Evolutionary conservation across 2,797 vertebrate genomes (phyloP), one percentile per base, ranked within the genome.

Genomic region (Hypotaenidia okinawae): DNA sequence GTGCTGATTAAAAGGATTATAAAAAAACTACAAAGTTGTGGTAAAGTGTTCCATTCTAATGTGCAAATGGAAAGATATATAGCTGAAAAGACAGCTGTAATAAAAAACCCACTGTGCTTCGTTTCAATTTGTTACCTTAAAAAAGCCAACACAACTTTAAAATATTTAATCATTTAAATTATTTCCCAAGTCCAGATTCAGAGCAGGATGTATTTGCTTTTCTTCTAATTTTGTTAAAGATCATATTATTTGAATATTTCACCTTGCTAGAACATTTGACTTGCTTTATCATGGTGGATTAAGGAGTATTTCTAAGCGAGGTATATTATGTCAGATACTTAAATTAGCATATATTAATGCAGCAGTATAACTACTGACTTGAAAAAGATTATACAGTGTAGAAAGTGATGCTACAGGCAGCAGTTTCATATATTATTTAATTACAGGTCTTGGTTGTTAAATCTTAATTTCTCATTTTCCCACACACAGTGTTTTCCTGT

Each of bases 1-100:
- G 28, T 54, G 67, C 70, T 62, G 83, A 77, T 95, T 93, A 83
- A 94, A 96, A 91, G 70, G 77, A 87, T 87, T 90, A 80, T 89
- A 72, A 89, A 90, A 90, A 95, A 84, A 73, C 63, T 84, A 63
- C 77, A 47, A 82, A 91, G 61, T 58, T 58, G 21, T 83, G 49
- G 57, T 67, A 94, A 93, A 79, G 54, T 64, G 33, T 72, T 89
- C 61, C 63, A 70, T 84, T 93, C 61, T 93, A 86, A 84, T 49
- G 73, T 54, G 43, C 32, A 91, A 96, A 67, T 88, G 67, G 80
- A 78, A 94, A 93, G 59, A 88, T 93, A 93, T 87, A 90, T 25
- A 80, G 68, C 67, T 89, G 68, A 69, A 93, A 88, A 84, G 77
- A 89, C 59, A 76, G 30, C 68, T 89, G 45, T 77, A 83, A 79